Evolutionary conservation across 2,797 vertebrate species (phyloP).

Genomic region (Buceros bicornis): DNA sequence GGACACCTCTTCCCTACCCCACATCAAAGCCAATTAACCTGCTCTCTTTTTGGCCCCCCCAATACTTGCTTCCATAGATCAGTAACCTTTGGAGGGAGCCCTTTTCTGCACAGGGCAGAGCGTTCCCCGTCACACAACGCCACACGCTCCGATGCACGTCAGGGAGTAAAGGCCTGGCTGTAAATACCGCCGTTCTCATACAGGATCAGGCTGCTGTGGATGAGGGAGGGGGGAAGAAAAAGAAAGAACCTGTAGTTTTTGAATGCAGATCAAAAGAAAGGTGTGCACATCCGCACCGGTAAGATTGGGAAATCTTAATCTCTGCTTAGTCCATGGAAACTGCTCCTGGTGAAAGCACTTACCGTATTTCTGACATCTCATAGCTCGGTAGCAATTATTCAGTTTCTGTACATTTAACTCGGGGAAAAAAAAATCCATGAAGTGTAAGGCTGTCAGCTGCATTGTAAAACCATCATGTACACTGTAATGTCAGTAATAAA

Average conservation of each 20-base stretch:
- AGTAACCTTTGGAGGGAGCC: not conserved
- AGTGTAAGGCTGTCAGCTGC: conserved; percentile 72
- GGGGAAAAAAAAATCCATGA: conserved; percentile 48
- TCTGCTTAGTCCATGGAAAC: conserved; percentile 30
- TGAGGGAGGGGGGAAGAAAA: too few relatives aligned
- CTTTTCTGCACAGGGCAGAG: too few relatives aligned
- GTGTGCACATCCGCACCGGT: not conserved
- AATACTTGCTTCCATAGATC: not conserved
- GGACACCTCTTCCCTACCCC: not conserved
- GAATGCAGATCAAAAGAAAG: conserved; percentile 17
- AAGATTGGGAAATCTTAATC: not conserved
- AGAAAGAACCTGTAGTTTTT: not conserved
- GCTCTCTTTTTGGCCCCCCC: not conserved
- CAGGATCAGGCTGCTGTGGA: not conserved
- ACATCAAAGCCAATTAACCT: not conserved
- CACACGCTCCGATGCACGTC: not conserved
- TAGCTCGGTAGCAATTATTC: conserved; percentile 69
- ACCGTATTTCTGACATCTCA: conserved; percentile 46
- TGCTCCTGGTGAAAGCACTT: conserved; percentile 60
- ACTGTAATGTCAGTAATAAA: conserved; percentile 78
- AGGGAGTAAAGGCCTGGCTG: not conserved
- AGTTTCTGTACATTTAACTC: conserved; percentile 75
- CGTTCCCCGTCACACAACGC: too few relatives aligned
- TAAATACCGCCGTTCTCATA: not conserved
- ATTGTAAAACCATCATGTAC: conserved; percentile 63